Base-by-base conservation (phyloP, 2,888 invertebrate genomes). In the Xestia ashworthii region DNA sequence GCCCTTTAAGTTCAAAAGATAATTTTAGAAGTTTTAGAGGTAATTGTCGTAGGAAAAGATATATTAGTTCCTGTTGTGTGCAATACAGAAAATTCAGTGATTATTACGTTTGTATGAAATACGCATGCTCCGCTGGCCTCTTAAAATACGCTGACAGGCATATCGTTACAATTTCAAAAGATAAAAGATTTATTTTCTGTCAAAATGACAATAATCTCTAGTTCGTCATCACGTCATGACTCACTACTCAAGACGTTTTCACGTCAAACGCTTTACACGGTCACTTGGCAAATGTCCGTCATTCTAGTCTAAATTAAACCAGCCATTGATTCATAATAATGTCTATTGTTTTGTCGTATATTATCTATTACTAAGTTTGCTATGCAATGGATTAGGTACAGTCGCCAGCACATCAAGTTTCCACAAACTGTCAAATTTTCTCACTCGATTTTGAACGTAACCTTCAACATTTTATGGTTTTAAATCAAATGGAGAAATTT, bases 241-340 rank as follows among this genome's bases (percentile, higher is more conserved):
- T 83, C 74, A 85, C 58, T 48, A 38, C 50, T 72, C 55, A 70
- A 66, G 64, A 72, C 58, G 74, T 69, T 67, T 82, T 66, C 71
- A 72, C 79, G 75, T 67, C 74, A 78, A 82, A 55, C 60, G 50
- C n/a, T 62, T 71, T 48, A n/a, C 64, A 66, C 64, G 70, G 60
- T 80, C 83, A 80, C 74, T 84, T 83, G 84, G 84, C 84, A 80
- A 86, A 58, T 80, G 76, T 80, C 65, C 65, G 76, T 65, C 65
- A 86, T 86, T 76, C 75, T 80, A 70, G 80, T 85, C 83, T 83
- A 71, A 82, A 84, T 82, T 85, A 76, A 82, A 76, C 73, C 16
- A 68, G 46, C 65, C 48, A 84, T 74, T 85, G 86, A 84, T 82
- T 76, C 76, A 85, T 70, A 76, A 74, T 70, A 83, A 72, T 80